Evolutionary conservation across 2,797 vertebrate species (phyloP).

Genomic region (Ispidina lecontei): DNA sequence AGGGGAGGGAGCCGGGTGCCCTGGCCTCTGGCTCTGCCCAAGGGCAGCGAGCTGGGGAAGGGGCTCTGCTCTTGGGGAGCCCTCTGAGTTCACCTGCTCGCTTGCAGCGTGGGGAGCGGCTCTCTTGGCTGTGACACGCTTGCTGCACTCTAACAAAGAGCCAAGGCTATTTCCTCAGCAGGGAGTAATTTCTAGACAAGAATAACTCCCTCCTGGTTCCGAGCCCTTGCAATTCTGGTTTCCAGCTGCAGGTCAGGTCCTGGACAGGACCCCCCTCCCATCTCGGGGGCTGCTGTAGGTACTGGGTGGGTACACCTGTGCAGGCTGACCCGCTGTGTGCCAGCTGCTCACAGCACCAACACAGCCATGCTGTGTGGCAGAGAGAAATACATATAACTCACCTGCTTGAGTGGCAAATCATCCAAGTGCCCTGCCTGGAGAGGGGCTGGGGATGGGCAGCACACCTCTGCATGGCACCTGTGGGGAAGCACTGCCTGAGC

Average conservation of each 20-base stretch:
- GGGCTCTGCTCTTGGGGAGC: background rate
- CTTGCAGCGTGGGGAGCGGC: fast-evolving
- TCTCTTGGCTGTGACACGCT: fast-evolving
- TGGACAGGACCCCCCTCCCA: background rate
- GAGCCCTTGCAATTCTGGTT: background rate
- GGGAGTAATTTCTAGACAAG: background rate
- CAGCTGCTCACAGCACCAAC: background rate
- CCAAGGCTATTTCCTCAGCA: background rate
- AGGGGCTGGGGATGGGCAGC: background rate
- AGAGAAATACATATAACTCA: background rate
- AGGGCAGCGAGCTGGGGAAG: background rate
- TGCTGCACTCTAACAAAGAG: background rate
- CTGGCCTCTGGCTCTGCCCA: background rate
- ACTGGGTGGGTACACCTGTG: fast-evolving
- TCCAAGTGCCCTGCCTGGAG: background rate
- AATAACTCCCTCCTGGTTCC: too few relatives aligned
- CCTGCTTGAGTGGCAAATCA: background rate
- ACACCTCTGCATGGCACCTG: background rate
- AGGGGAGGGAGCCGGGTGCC: background rate
- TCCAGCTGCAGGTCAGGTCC: background rate
- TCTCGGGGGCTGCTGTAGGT: background rate
- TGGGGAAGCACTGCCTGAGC: background rate
- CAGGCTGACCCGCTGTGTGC: background rate
- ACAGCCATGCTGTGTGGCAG: fast-evolving
- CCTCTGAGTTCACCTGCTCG: fast-evolving